These are phyloP conservation scores for Anoplopoma fimbria DNA, from an alignment of 2,113 vertebrate genomes.

Conservation along the genomic window DNA sequence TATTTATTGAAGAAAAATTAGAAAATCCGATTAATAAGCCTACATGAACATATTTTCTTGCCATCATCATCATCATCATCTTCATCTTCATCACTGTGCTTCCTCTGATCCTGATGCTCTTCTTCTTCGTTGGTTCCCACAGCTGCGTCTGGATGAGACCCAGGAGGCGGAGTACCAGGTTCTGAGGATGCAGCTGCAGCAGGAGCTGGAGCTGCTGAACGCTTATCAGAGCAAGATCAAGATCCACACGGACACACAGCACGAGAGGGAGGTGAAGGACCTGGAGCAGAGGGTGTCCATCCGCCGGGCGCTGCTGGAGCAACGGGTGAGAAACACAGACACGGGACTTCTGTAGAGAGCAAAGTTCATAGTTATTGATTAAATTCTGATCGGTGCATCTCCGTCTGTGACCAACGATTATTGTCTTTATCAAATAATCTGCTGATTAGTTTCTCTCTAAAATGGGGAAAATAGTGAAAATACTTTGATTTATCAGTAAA, in stretches of 20 bases:
- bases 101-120: background rate
- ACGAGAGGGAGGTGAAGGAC: conserved; percentile 90
- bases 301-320: conserved; percentile 90
- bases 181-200: conserved; percentile 92
- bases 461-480: too few species aligned
- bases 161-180: conserved; percentile 93
- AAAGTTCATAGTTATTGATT: too few species aligned
- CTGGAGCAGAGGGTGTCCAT: conserved; percentile 92
- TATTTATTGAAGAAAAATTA: too few species aligned
- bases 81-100: background rate
- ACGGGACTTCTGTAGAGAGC: too few species aligned
- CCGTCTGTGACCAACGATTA: too few species aligned
- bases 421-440: too few species aligned
- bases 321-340: conserved; percentile 86
- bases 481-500: too few species aligned
- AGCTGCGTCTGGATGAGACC: conserved; percentile 92
- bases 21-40: too few species aligned
- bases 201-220: conserved; percentile 93
- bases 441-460: too few species aligned
- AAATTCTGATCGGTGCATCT: too few species aligned
- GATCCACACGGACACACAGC: conserved; percentile 92
- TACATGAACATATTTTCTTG: too few species aligned
- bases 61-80: background rate
- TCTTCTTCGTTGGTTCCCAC: background rate
- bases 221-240: conserved; percentile 97